phyloP scores from a whole-genome alignment of 2,113 vertebrate species.

The Ammodytes dubius region DNA sequence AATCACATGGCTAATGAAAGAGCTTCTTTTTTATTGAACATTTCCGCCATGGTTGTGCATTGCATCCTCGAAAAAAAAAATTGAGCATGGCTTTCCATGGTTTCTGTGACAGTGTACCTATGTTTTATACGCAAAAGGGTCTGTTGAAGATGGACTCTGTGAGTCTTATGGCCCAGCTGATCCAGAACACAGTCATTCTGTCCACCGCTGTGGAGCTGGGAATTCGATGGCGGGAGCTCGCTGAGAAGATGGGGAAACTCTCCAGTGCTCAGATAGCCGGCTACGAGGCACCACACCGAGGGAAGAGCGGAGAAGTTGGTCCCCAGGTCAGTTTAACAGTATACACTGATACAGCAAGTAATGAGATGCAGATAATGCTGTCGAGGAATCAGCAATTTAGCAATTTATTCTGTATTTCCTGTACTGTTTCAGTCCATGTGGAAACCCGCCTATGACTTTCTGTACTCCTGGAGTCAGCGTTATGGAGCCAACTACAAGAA shows the following conservation, averaged over 20 bases:
- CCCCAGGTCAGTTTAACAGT: slow-evolving; percentile 83
- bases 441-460: slow-evolving; percentile 98
- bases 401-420: slow-evolving; percentile 6
- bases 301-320: slow-evolving; percentile 85
- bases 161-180: slow-evolving; percentile 88
- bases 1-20: not conserved
- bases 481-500: slow-evolving; percentile 92
- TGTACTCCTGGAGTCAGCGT: slow-evolving; percentile 92
- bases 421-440: slow-evolving; percentile 91
- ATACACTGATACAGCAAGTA: not conserved
- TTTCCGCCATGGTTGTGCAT: not conserved
- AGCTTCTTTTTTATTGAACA: not conserved
- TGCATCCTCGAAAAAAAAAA: not conserved
- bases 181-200: slow-evolving; percentile 92
- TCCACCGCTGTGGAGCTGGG: slow-evolving; percentile 96
- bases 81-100: not conserved
- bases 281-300: slow-evolving; percentile 92
- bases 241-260: slow-evolving; percentile 89
- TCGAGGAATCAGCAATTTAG: too few relatives aligned
- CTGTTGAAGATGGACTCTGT: slow-evolving; percentile 94
- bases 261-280: slow-evolving; percentile 91
- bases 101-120: not conserved
- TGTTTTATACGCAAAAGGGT: slow-evolving; percentile 81
- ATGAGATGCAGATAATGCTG: not conserved
- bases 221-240: slow-evolving; percentile 92